These are phyloP conservation scores for Enteromius unitaeniatus DNA, from an alignment of 2,797 vertebrate species.

Conservation along the genomic window DNA sequence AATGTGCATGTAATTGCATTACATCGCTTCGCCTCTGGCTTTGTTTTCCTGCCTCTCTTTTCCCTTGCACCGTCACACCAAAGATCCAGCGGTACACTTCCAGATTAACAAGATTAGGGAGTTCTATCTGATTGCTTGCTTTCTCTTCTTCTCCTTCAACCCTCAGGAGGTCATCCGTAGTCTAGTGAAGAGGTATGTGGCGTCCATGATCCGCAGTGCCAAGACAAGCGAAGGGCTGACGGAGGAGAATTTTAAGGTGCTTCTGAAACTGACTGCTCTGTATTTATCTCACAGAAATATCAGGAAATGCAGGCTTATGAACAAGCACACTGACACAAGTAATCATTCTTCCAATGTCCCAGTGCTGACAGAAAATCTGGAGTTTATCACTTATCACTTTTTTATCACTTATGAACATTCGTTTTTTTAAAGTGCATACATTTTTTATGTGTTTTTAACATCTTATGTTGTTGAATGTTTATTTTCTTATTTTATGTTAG, in stretches of 20 bases:
- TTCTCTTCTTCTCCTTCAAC: slow-evolving; percentile 26
- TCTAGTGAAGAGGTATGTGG: slow-evolving; percentile 94
- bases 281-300: not conserved
- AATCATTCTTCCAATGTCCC: not conserved
- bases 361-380: not conserved
- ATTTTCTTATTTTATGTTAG: not conserved
- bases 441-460: not conserved
- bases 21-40: not conserved
- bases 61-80: slow-evolving; percentile 3
- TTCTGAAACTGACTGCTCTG: not conserved
- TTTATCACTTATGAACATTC: not conserved
- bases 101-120: slow-evolving; percentile 35
- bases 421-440: not conserved
- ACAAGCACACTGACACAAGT: not conserved
- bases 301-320: slow-evolving; percentile 1
- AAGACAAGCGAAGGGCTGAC: slow-evolving; percentile 95
- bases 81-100: slow-evolving; percentile 17
- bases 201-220: slow-evolving; percentile 95
- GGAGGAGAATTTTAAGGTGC: slow-evolving; percentile 96
- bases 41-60: not conserved
- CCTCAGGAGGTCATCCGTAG: slow-evolving; percentile 92
- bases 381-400: not conserved
- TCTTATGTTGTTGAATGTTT: not conserved
- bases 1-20: slow-evolving; percentile 25
- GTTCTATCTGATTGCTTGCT: slow-evolving; percentile 10